Evolutionary conservation across 2,113 vertebrate genomes (phyloP).

Genomic region (Nymphicus hollandicus): DNA sequence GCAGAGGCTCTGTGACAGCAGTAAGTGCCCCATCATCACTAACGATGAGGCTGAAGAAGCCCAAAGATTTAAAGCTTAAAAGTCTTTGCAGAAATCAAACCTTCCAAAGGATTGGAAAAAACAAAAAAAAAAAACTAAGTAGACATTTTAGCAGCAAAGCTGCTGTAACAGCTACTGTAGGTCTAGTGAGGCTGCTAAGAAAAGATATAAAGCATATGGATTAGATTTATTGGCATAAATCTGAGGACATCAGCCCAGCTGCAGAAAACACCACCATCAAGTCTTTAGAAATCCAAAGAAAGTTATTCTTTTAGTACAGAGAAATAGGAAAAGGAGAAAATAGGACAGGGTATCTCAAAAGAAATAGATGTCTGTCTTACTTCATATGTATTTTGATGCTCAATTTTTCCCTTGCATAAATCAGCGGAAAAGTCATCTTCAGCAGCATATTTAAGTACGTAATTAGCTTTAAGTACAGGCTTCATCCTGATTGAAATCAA

Average conservation of each 20-base stretch:
- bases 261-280: background rate
- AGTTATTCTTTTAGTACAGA: background rate
- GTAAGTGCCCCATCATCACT: background rate
- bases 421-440: slow-evolving; percentile 6
- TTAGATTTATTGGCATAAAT: background rate
- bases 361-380: background rate
- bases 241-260: background rate
- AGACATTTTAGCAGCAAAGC: background rate
- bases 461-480: slow-evolving; percentile 30
- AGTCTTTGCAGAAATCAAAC: background rate
- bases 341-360: background rate
- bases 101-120: background rate
- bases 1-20: background rate
- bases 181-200: background rate
- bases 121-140: background rate
- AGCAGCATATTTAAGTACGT: background rate
- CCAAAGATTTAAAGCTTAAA: background rate
- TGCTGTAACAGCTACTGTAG: background rate
- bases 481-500: background rate
- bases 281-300: background rate
- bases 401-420: background rate
- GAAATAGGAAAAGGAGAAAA: background rate
- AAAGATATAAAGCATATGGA: background rate
- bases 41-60: background rate
- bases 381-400: background rate